Percentiles rank a stretch among this genome's conserved stretches.
phyloP scores from a whole-genome alignment of 2,113 vertebrate species.

The Oriolus oriolus region DNA sequence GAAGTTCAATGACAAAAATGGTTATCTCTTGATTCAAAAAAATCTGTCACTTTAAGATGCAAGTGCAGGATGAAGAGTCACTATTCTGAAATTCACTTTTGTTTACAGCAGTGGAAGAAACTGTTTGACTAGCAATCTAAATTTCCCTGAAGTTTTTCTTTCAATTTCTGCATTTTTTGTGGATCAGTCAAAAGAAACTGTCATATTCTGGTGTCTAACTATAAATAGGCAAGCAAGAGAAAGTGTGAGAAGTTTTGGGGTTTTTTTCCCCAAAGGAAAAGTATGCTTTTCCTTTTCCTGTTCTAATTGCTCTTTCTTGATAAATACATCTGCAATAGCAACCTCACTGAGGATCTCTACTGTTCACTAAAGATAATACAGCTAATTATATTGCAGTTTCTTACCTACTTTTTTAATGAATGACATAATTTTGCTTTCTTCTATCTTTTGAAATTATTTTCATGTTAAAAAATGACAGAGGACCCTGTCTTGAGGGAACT shows the following conservation, averaged over 20 bases:
- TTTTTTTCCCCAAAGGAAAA: background rate
- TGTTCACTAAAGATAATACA: background rate
- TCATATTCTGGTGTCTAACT: background rate
- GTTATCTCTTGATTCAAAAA: background rate
- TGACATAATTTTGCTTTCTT: background rate
- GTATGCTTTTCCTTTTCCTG: background rate
- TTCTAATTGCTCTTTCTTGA: background rate
- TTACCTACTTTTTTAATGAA: background rate
- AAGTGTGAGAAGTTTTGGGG: background rate
- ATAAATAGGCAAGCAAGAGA: background rate
- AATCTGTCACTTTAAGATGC: background rate
- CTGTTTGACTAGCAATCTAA: background rate
- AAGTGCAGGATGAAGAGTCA: background rate
- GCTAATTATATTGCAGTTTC: background rate
- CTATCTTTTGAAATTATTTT: background rate
- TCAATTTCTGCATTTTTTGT: background rate
- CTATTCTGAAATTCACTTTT: background rate
- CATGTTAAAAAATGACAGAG: background rate
- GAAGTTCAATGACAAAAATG: background rate
- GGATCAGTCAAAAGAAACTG: background rate
- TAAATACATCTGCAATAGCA: background rate
- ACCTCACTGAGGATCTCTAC: conserved; percentile 14
- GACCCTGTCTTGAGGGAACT: background rate
- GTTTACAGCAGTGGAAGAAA: background rate
- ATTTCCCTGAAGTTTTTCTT: background rate